Evolutionary conservation across 1,140 invertebrate species (phyloP).

Genomic region (Dreissena polymorpha): DNA sequence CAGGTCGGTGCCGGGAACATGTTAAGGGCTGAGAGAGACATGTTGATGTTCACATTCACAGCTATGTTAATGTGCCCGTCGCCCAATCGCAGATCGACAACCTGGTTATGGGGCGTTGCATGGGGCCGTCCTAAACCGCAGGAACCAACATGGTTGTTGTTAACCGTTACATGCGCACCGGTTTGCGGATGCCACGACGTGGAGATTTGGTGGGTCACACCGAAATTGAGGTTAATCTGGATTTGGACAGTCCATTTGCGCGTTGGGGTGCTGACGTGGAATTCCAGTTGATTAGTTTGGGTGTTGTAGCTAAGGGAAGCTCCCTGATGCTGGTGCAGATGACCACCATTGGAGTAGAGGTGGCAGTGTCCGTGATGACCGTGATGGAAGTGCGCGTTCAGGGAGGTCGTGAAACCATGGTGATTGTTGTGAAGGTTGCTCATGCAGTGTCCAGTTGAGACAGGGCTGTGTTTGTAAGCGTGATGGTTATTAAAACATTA

Average conservation of each 20-base stretch:
- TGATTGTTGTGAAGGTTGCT: slow-evolving; percentile 34
- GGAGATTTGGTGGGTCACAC: slow-evolving; percentile 14
- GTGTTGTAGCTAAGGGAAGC: slow-evolving; percentile 33
- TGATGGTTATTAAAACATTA: no score
- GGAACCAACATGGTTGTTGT: slow-evolving; percentile 23
- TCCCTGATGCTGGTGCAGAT: slow-evolving; percentile 33
- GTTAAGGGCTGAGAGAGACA: slow-evolving; percentile 28
- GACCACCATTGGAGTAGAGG: slow-evolving; percentile 37
- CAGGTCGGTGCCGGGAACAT: slow-evolving; percentile 17
- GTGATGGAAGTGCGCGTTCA: slow-evolving; percentile 33
- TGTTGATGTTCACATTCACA: slow-evolving; percentile 20
- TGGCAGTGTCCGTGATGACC: slow-evolving; percentile 38
- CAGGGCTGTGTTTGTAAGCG: not conserved
- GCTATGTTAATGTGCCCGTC: slow-evolving; percentile 9
- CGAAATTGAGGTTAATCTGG: not conserved
- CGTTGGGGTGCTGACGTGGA: slow-evolving; percentile 22
- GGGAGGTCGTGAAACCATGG: slow-evolving; percentile 42
- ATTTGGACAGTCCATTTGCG: slow-evolving; percentile 28
- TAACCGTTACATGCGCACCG: slow-evolving; percentile 15
- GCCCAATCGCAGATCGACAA: slow-evolving; percentile 10
- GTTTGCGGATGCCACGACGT: slow-evolving; percentile 46
- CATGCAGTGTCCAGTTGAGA: slow-evolving; percentile 30
- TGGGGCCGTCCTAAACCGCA: slow-evolving; percentile 6
- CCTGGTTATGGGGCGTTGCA: not conserved
- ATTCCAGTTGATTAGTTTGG: not conserved